Evolutionary conservation across 2,888 invertebrate genomes (phyloP).

Genomic region (Bembecia ichneumoniformis): DNA sequence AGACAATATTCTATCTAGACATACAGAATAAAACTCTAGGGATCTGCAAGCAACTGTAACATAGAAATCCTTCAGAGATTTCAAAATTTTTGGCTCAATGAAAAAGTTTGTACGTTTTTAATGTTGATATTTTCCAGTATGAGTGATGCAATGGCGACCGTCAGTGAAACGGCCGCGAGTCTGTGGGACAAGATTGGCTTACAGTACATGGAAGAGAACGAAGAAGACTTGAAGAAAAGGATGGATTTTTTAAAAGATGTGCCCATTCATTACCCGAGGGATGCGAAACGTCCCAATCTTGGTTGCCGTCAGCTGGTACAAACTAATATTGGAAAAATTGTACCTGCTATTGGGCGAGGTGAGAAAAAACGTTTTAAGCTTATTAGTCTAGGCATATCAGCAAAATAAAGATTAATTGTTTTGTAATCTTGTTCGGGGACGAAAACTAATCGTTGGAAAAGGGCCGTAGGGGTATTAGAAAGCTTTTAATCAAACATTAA

Average conservation of each 20-base stretch:
- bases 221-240: slow-evolving; percentile 87
- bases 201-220: slow-evolving; percentile 88
- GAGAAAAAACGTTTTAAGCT: not conserved
- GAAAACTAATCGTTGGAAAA: no score
- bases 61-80: no score
- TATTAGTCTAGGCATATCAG: no score
- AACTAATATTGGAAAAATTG: slow-evolving; percentile 80
- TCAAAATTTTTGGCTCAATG: no score
- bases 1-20: no score
- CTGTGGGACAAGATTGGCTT: slow-evolving; percentile 83
- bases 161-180: slow-evolving; percentile 73
- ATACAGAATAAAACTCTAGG: not conserved
- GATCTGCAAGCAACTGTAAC: no score
- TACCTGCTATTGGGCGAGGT: slow-evolving; percentile 76
- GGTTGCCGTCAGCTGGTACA: slow-evolving; percentile 88
- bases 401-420: no score
- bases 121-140: slow-evolving; percentile 55
- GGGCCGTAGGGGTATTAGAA: no score
- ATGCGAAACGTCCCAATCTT: slow-evolving; percentile 84
- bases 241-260: slow-evolving; percentile 80
- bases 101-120: no score
- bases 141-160: slow-evolving; percentile 84
- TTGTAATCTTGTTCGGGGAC: no score
- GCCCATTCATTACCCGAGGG: slow-evolving; percentile 80
- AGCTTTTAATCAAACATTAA: no score